Evolutionary conservation across 2,888 invertebrate species (phyloP).

Genomic region (Homarus gammarus): DNA sequence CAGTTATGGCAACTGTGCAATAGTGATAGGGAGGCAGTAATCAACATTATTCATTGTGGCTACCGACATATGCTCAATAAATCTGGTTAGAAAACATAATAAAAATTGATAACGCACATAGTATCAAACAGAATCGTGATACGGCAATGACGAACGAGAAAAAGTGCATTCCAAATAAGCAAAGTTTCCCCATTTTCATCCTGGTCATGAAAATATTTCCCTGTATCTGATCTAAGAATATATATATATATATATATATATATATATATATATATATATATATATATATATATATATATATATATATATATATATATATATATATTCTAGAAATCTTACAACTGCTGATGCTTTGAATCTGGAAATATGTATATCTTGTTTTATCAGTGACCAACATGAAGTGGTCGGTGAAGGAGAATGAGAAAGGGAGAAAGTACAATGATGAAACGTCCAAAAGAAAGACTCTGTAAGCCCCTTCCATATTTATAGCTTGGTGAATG

Average conservation of each 20-base stretch:
- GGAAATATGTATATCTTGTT: too few species aligned
- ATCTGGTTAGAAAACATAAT: conserved; percentile 39
- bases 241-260: too few species aligned
- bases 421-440: too few species aligned
- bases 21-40: background rate
- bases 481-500: background rate
- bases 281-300: background rate
- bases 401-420: too few species aligned
- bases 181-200: background rate
- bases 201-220: background rate
- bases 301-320: too few species aligned
- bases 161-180: background rate
- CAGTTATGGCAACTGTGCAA: background rate
- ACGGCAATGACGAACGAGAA: conserved; percentile 18
- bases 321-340: too few species aligned
- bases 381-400: too few species aligned
- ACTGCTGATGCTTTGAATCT: too few species aligned
- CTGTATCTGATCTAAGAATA: too few species aligned
- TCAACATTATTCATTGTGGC: conserved; percentile 51
- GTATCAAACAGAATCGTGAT: conserved; percentile 55
- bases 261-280: background rate
- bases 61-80: conserved; percentile 51
- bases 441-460: too few species aligned
- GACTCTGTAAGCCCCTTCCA: too few species aligned
- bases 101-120: conserved; percentile 59